Evolutionary conservation across 2,888 invertebrate genomes (phyloP), one percentile per base, ranked within the genome.

Genomic region (Thera obeliscata): DNA sequence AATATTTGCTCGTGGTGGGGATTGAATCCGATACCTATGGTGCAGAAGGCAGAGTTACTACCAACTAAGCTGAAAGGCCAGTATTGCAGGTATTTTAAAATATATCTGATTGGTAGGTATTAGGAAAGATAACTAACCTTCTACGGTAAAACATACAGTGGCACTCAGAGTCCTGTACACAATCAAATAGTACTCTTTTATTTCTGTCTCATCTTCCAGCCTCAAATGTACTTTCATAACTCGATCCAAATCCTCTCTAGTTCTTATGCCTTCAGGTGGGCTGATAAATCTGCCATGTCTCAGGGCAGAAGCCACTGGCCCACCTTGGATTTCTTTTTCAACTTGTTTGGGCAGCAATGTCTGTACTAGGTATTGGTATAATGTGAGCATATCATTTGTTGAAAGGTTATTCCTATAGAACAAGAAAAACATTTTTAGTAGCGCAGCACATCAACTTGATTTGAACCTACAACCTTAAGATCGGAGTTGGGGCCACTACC

Each of bases 141-240:
- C 96, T 67, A 98, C 94, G 80, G 98, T 96, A 65, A 98, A 94
- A 83, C 98, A 98, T 48, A 98, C 93, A 38, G 98, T 97, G 4
- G 98, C 97, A 91, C 97, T 97, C 56, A 97, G 88, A 5, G 97
- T 96, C 74, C 97, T 95, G 85, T 99, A 99, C 36, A 98, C 96
- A 22, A 98, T 94, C 81, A 98, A 93, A 85, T 96, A 95, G 84
- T 96, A 96, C 74, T 95, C 95, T 64, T 94, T 94, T 52, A 94
- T 93, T 74, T 95, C 93, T 36, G 78, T 74, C 52, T 92, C 91
- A 76, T 93, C 91, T 67, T 95, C 94, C 67, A 95, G 93, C 83
- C 95, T 96, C 22, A 97, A 90, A 81, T 95, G 95, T 9, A 97
- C 95, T 89, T 95, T 96, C 0, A 96, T 95, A 43, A 97, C 90